Evolutionary conservation across 1,140 invertebrate genomes (phyloP).

Genomic region (Drosophila eugracilis): DNA sequence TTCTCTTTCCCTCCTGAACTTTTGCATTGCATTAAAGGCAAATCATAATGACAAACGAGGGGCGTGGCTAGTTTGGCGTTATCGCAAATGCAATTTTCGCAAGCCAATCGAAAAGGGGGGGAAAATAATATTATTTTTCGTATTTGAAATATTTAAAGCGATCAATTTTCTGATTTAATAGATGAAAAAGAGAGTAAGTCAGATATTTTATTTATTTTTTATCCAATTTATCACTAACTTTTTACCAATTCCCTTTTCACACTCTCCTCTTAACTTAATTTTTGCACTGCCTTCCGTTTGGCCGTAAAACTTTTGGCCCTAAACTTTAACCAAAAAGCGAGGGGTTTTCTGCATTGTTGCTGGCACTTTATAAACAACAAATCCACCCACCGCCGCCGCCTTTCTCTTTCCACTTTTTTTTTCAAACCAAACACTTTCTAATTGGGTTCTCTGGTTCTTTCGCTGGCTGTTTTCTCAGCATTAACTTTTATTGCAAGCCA

Average conservation of each 20-base stretch:
- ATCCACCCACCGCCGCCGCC: not conserved
- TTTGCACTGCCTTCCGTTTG: constrained; percentile 43
- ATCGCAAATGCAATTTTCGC: not conserved
- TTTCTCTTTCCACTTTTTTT: not conserved
- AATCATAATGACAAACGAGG: constrained; percentile 61
- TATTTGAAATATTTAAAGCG: not conserved
- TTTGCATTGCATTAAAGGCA: constrained; percentile 48
- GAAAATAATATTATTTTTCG: not conserved
- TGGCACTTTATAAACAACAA: constrained; percentile 64
- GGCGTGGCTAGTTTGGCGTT: constrained; percentile 11
- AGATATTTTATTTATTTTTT: not conserved
- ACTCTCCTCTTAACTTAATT: constrained; percentile 23
- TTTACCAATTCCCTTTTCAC: constrained; percentile 9
- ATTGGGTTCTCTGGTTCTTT: constrained; percentile 44
- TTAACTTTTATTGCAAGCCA: constrained; percentile 68
- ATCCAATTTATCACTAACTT: too few species aligned
- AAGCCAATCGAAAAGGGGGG: not conserved
- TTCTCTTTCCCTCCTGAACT: not conserved
- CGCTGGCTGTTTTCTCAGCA: constrained; percentile 38
- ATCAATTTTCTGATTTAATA: too few species aligned
- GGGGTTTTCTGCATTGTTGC: constrained; percentile 24
- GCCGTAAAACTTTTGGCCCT: constrained; percentile 46
- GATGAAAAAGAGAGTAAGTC: too few species aligned
- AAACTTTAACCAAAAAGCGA: constrained; percentile 42
- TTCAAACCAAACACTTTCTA: constrained; percentile 60